Conservation (phyloP, 2,113 vertebrate species). For the Indicator indicator region DNA sequence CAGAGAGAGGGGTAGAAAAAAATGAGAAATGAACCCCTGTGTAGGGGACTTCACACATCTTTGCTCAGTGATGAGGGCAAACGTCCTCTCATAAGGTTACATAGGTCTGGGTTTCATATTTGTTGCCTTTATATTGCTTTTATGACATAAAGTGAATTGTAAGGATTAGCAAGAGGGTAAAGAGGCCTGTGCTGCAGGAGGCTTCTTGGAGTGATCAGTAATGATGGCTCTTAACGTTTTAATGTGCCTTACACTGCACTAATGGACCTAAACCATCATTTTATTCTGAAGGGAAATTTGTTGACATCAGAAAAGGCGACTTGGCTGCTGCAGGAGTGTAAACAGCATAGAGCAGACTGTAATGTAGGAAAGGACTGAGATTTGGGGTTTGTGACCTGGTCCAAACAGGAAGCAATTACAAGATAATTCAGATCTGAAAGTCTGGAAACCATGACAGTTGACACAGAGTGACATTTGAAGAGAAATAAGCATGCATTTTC, state of each 20-base stretch:
- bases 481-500: neutral
- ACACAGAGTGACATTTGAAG: neutral
- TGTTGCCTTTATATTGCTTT: neutral
- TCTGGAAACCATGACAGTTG: neutral
- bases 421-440: constrained; percentile 8
- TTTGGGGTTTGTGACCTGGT: constrained; percentile 5
- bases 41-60: neutral
- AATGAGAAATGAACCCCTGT: neutral
- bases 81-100: neutral
- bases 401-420: neutral
- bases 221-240: neutral
- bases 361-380: neutral
- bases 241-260: neutral
- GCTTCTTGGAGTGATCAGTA: neutral
- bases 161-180: neutral
- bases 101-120: neutral
- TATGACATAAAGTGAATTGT: neutral
- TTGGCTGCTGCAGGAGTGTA: neutral
- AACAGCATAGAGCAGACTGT: neutral
- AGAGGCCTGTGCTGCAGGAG: neutral
- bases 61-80: neutral
- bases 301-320: neutral
- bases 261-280: neutral
- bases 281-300: neutral
- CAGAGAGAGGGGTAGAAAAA: neutral